Base-by-base conservation (phyloP, 2,888 invertebrate genomes). In the Acronicta aceris region DNA sequence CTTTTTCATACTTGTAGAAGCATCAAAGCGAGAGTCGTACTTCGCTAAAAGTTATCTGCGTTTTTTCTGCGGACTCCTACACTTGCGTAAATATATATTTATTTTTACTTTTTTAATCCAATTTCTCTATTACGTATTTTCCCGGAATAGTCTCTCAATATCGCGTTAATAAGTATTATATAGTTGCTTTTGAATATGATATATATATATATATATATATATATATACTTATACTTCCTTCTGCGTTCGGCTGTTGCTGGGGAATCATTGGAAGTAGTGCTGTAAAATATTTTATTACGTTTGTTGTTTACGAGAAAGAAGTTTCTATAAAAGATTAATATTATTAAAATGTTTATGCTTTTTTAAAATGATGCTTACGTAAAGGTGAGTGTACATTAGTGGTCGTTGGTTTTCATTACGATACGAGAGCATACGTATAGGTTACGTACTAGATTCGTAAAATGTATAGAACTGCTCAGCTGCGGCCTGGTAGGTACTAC, bases 1-100 rank as follows among this genome's bases (percentile, higher is more conserved):
- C 84, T 88, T 89, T 78, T 89, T 88, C 86, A 85, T 87, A 88
- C 87, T 89, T 84, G 82, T 73, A 82, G 82, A 86, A 88, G 88
- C 89, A 87, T 89, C 88, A 90, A 89, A 88, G 89, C 83, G 84
- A 86, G 85, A 84, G 78, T 84, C 81, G 81, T 81, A 83, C 85
- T 87, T 81, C 72, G 78, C 84, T 82, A 73, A 85, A 90, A 90
- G 86, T 90, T 87, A 81, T 84, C 82, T 76, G 75, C 74, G 67
- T 74, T 82, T 82, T 88, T 88, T 81, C 80, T 74, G 73, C 65
- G 76, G 69, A 67, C 71, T 65, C 50, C 65, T 71, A 67, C 71
- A 82, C 78, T 82, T 78, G 62, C 71, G 79, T 84, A 78, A 81
- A 82, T 82, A 82, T 78, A 77, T 81, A 83, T 78, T 81, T 84